Evolutionary conservation across 2,888 invertebrate genomes (phyloP).

Genomic region (Caenorhabditis wallacei): DNA sequence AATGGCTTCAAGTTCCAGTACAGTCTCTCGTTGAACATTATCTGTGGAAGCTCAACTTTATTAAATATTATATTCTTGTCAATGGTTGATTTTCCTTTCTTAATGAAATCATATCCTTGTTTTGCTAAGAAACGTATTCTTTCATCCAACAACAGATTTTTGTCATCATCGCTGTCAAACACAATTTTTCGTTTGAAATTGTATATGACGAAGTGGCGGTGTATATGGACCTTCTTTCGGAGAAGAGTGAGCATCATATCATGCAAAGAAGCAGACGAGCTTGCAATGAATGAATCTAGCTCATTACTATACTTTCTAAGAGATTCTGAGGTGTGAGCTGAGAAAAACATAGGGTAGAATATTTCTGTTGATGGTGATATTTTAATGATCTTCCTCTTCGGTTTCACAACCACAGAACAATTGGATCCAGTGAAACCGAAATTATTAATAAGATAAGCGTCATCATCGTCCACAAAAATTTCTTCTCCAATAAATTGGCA

Average conservation of each 20-base stretch:
- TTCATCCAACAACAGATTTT: not conserved
- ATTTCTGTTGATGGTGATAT: not conserved
- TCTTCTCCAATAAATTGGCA: constrained; percentile 69
- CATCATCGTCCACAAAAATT: constrained; percentile 21
- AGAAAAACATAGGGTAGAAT: constrained; percentile 68
- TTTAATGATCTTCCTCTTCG: not conserved
- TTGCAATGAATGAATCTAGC: constrained; percentile 33
- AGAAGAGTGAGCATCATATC: constrained; percentile 35
- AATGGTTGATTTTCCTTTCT: constrained; percentile 5
- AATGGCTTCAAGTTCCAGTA: constrained; percentile 52
- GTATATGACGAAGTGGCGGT: constrained; percentile 57
- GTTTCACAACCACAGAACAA: constrained; percentile 61
- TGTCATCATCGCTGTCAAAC: not conserved
- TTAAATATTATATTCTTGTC: not conserved
- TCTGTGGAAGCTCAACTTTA: constrained; percentile 31
- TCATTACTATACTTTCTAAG: constrained; percentile 31
- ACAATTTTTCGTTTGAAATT: constrained; percentile 61
- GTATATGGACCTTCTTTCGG: constrained; percentile 50
- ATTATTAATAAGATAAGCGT: constrained; percentile 73
- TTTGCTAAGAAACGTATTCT: constrained; percentile 1
- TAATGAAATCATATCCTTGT: constrained; percentile 8
- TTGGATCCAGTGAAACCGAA: constrained; percentile 82
- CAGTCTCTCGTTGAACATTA: constrained; percentile 37
- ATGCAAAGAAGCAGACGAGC: constrained; percentile 27
- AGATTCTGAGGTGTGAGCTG: constrained; percentile 63